Base-by-base conservation (phyloP, 2,888 invertebrate genomes). In the Lagria hirta region DNA sequence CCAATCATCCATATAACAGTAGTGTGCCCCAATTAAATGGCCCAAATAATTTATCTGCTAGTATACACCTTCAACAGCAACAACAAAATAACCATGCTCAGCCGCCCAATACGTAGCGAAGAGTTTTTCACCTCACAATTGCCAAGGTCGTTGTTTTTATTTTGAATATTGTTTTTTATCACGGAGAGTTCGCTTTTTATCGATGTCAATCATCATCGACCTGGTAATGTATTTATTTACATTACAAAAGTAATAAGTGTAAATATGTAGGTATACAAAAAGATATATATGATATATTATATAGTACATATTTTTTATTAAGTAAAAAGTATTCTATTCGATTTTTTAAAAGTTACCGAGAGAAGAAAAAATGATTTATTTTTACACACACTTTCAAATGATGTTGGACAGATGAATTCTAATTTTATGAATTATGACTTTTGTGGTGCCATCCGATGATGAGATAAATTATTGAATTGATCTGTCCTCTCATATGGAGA, bases 1-100 rank as follows among this genome's bases (percentile, higher is more conserved):
- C 89, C 58, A 90, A 90, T 77, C 89, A 89, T 71, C 88, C 89
- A 49, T 86, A 84, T 75, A 84, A 83, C 70, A 67, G 56, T 49
- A 61, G 60, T 51, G 60, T 61, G 40, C 59, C 61, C 17, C 65
- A 64, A 52, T 44, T 64, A 20, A 65, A 64, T 51, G 62, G 63
- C 13, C 60, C 65, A 14, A 40, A 43, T 34, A 51, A 49, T 36
- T 24, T 51, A 34, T 28, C 49, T 17, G 29, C 38, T 46, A 52
- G 49, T 52, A 44, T 49, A 46, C n/a, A n/a, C n/a, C n/a, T n/a
- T n/a, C n/a, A n/a, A n/a, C n/a, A n/a, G n/a, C n/a, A n/a, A n/a
- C n/a, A n/a, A n/a, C 59, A 53, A 40, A 57, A 52, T 37, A 59
- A 60, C 48, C 55, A 60, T 28, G 44, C 60, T 26, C 24, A 6